phyloP scores from a whole-genome alignment of 2,113 vertebrate genomes.

The Pterocles orientalis region DNA sequence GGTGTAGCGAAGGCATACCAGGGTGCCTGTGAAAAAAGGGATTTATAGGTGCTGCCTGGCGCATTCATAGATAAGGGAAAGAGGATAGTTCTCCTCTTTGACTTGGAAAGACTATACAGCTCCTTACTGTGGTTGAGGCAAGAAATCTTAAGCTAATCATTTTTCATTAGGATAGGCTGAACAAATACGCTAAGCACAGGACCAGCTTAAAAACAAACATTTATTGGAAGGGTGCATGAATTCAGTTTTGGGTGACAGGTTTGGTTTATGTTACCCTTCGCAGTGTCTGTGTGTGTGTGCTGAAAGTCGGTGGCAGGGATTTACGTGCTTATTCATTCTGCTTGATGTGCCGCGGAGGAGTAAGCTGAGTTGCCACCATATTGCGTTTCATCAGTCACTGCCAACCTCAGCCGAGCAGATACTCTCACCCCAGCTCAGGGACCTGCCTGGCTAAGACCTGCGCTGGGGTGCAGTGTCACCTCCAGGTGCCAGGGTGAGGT shows the following conservation, averaged over 20 bases:
- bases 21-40: neutral
- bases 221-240: neutral
- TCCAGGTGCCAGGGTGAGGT: neutral
- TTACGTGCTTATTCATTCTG: neutral
- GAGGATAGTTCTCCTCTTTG: neutral
- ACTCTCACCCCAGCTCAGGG: neutral
- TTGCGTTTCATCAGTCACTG: neutral
- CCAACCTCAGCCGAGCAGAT: neutral
- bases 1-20: neutral
- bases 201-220: neutral
- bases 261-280: neutral
- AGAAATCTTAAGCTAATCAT: neutral
- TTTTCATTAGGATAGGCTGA: neutral
- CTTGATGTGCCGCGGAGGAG: neutral
- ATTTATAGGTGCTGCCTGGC: neutral
- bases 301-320: neutral
- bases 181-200: neutral
- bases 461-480: accelerated
- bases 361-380: neutral
- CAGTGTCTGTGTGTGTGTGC: no score
- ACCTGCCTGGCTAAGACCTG: accelerated
- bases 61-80: neutral
- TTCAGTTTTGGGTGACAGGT: neutral
- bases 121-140: neutral
- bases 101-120: neutral